A percentile compares a stretch with the other conserved stretches of the same genome.
Evolutionary conservation across 2,888 invertebrate genomes (phyloP).

Genomic region (Stenodema calcarata): DNA sequence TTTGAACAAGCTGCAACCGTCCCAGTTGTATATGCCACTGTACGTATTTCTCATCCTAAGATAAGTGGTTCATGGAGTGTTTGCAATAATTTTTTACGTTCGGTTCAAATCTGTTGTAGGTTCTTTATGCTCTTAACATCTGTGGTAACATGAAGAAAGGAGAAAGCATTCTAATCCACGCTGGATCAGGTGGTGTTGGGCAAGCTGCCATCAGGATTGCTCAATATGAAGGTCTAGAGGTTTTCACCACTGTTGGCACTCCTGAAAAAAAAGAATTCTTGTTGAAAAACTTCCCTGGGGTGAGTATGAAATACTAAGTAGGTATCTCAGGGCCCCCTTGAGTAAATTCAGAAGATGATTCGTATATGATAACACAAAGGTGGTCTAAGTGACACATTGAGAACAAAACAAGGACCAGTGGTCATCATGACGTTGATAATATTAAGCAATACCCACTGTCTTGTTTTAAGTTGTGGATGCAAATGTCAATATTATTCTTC

Average conservation of each 20-base stretch:
- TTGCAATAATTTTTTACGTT: neutral
- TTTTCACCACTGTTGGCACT: slow-evolving; percentile 76
- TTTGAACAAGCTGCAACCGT: slow-evolving; percentile 72
- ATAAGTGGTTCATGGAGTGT: neutral
- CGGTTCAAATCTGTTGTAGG: neutral
- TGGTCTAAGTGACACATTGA: neutral
- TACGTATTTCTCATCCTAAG: slow-evolving; percentile 54
- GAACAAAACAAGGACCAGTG: neutral
- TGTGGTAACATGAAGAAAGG: slow-evolving; percentile 65
- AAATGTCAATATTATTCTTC: slow-evolving; percentile 56
- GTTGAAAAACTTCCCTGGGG: slow-evolving; percentile 66
- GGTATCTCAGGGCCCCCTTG: no score
- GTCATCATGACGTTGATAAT: no score
- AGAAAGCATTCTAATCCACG: slow-evolving; percentile 65
- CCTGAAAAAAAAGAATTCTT: slow-evolving; percentile 71
- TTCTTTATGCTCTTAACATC: slow-evolving; percentile 63
- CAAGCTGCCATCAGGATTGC: slow-evolving; percentile 80
- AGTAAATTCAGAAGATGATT: no score
- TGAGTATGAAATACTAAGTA: slow-evolving; percentile 49
- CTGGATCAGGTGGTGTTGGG: slow-evolving; percentile 76
- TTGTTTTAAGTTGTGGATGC: neutral
- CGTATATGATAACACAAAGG: no score
- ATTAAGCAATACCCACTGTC: no score
- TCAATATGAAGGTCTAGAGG: slow-evolving; percentile 69
- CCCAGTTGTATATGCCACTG: slow-evolving; percentile 70